Base-by-base conservation (phyloP, 2,797 vertebrate species). In the Mus minutoides region DNA sequence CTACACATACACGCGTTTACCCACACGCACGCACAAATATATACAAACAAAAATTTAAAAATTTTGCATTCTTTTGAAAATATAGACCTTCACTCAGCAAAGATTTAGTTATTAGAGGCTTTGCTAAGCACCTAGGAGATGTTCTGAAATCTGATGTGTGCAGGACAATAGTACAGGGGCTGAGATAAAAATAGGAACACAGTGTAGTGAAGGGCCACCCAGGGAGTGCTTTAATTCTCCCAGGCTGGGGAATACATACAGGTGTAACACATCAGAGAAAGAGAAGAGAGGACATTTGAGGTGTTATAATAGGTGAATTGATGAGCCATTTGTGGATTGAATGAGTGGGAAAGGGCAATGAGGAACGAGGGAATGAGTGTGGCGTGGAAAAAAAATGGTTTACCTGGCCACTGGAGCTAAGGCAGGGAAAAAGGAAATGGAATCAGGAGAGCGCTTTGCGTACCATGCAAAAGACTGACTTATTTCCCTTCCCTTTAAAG, bases 31-130 rank as follows among this genome's bases (percentile, higher is more conserved):
- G 6, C 37, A 60, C 56, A 31, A 10, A 83, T 60, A 34, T 31
- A 21, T 11, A 46, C 40, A 43, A 73, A 9, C 82, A 82, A 21
- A 78, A 92, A 95, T 95, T 88, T 37, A 56, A 73, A 91, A 43
- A 43, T 43, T 62, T 83, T 82, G 13, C 58, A 89, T 49, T 67
- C 93, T 92, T 94, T 83, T 0, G 62, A 92, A 91, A 91, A 34
- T 67, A 6, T 58, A 60, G 31, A 60, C 37, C 73, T 79, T 94
- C 31, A 60, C 75, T 88, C 43, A 88, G n/a, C 13, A 80, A 91
- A 79, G 4, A 49, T 37, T 71, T 95, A 86, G 13, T 96, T n/a
- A 49, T 85, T 64, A 34, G 40, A 64, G 43, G 34, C 60, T 49
- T 67, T 67, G 43, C 40, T 78, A 40, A 93, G 56, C 75, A 22